Evolutionary conservation across 2,797 vertebrate species (phyloP), one percentile per base, ranked within the genome.

Genomic region (Dallia pectoralis): DNA sequence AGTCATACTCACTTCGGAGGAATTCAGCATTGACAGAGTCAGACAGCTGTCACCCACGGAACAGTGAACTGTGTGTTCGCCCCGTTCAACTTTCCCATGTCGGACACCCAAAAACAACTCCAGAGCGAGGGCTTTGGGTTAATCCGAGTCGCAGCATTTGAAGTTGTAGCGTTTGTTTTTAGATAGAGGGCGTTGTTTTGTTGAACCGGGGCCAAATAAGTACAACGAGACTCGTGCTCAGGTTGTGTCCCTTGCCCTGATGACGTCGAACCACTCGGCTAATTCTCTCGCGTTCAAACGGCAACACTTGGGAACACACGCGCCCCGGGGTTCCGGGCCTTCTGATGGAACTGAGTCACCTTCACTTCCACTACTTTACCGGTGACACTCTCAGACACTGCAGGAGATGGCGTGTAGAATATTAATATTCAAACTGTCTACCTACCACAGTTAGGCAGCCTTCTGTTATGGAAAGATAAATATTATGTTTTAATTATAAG

Each of bases 401-500:
- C 82, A 90, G 91, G 80, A 92, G 90, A 93, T 92, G 91, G 90
- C 91, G 89, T 89, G 90, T 90, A 87, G 90, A 93, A 91, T 92
- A 94, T 93, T 93, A 93, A 94, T 93, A 94, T 94, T 92, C 93
- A 93, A 91, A 89, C 87, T 89, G 91, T 86, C 93, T 92, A 91
- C 91, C 93, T 93, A 89, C 90, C 91, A 80, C 87, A 89, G 89
- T 91, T 91, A 89, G 89, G 91, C 93, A 92, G 91, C 93, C 93
- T 93, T 93, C 93, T 94, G 93, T 93, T 93, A 90, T 87, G 89
- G 90, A 91, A 94, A 93, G 92, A 94, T 94, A 94, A 93, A 94
- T 94, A 93, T 94, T 94, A 87, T 93, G 91, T 94, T 94, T 94
- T 94, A 93, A 94, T 94, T 94, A 94, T 92, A 93, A 94, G 93